Evolutionary conservation across 2,888 invertebrate genomes (phyloP).

Genomic region (Lamellibrachia satsuma): DNA sequence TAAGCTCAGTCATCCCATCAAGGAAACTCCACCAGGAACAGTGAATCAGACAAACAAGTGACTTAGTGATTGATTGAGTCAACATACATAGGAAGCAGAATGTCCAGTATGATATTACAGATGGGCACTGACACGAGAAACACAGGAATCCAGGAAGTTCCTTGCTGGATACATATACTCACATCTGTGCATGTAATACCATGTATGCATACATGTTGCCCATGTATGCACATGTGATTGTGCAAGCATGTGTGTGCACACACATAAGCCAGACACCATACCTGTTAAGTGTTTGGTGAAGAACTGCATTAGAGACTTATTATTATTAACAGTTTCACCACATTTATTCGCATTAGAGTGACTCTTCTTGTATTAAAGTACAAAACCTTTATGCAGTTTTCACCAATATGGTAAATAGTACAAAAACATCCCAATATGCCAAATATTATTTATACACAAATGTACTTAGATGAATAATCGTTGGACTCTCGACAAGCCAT

Average conservation of each 20-base stretch:
- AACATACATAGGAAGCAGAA: not conserved
- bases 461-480: no score
- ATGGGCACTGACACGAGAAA: not conserved
- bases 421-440: no score
- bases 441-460: no score
- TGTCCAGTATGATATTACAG: not conserved
- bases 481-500: no score
- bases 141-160: not conserved
- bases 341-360: not conserved
- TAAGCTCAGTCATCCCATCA: not conserved
- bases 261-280: not conserved
- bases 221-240: not conserved
- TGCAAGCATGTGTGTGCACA: not conserved
- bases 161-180: not conserved
- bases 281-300: not conserved
- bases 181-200: not conserved
- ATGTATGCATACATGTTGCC: not conserved
- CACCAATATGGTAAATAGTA: not conserved
- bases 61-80: not conserved
- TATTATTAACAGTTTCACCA: not conserved
- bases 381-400: not conserved
- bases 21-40: constrained; percentile 3
- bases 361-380: not conserved
- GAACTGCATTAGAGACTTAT: not conserved
- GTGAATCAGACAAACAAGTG: not conserved